Percentiles rank a stretch among this genome's conserved stretches.
Conservation (phyloP, 2,113 vertebrate genomes). For the Mungos mungo region DNA sequence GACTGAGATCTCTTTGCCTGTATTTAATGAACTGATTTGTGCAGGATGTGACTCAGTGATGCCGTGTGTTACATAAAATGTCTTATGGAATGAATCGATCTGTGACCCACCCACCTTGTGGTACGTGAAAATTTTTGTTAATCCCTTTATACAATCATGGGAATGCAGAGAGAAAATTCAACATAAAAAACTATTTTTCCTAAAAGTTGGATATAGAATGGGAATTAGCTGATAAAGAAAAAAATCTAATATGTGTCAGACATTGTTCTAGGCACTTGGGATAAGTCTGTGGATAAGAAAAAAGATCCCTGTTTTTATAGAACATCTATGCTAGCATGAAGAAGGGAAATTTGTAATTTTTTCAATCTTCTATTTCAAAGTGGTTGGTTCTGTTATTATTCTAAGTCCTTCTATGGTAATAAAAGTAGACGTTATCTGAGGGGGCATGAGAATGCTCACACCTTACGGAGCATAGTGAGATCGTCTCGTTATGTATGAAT, state of each 20-base stretch:
- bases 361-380: too few relatives aligned
- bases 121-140: not conserved
- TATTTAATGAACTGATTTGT: slow-evolving; percentile 3
- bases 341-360: too few relatives aligned
- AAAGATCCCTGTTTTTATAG: too few relatives aligned
- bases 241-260: too few relatives aligned
- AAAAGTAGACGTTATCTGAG: not conserved
- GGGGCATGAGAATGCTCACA: not conserved
- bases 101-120: not conserved
- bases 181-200: not conserved
- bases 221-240: not conserved
- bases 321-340: too few relatives aligned
- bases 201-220: not conserved
- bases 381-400: not conserved
- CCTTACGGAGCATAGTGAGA: not conserved
- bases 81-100: not conserved
- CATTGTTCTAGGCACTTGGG: too few relatives aligned
- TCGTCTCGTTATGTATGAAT: too few relatives aligned
- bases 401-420: not conserved
- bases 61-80: not conserved
- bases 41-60: not conserved
- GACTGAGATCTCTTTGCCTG: not conserved
- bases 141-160: not conserved
- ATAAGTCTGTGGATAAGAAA: too few relatives aligned
- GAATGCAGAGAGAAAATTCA: not conserved